Evolutionary conservation across 1,140 invertebrate species (phyloP).

Genomic region (Trichonephila clavata): DNA sequence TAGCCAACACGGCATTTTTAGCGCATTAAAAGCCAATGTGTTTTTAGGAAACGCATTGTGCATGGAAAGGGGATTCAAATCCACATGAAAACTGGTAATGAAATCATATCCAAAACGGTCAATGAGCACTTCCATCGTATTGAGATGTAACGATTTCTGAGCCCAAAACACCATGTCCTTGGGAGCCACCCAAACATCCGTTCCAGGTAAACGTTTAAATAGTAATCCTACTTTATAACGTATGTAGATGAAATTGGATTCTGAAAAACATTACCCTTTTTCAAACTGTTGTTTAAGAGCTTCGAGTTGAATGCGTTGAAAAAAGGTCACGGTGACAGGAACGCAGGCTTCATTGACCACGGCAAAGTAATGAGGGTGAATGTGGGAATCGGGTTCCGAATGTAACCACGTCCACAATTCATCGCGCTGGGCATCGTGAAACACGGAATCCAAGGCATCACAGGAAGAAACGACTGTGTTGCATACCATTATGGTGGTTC

Average conservation of each 20-base stretch:
- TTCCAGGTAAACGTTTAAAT: background rate
- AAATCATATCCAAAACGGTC: no score
- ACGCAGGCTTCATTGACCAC: conserved; percentile 43
- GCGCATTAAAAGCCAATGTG: no score
- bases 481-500: conserved; percentile 34
- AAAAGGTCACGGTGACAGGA: background rate
- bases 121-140: background rate
- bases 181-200: background rate
- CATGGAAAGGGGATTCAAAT: no score
- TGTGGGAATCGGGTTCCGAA: background rate
- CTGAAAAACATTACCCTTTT: background rate
- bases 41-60: no score
- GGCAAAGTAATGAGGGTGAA: background rate
- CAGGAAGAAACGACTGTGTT: background rate
- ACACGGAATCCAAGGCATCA: conserved; percentile 2
- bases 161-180: background rate
- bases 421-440: background rate
- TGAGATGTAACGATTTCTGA: background rate
- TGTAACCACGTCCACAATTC: background rate
- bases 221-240: conserved; percentile 11
- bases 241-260: background rate
- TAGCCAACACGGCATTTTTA: no score
- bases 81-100: no score
- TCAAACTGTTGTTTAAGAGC: background rate
- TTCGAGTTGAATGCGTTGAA: background rate